Percentiles rank a stretch among this genome's conserved stretches.
Evolutionary conservation across 2,797 vertebrate genomes (phyloP).

Genomic region (Anguilla pacifica): DNA sequence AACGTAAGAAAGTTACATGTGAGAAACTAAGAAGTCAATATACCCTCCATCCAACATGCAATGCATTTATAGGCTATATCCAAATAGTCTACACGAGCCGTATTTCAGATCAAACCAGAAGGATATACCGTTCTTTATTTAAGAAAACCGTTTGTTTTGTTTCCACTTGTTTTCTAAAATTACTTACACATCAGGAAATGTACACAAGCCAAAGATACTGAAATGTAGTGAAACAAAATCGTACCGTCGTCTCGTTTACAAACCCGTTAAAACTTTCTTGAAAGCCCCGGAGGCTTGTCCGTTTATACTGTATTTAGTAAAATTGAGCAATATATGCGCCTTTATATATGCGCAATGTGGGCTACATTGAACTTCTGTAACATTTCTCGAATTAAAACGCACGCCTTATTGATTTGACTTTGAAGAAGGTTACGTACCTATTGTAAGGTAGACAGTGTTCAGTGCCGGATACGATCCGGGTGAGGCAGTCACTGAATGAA

Average conservation of each 20-base stretch:
- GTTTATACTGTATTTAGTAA: conserved; percentile 11
- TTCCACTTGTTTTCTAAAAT: background rate
- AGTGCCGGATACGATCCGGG: conserved; percentile 72
- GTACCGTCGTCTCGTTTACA: background rate
- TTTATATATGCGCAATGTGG: background rate
- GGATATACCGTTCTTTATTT: background rate
- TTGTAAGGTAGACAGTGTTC: conserved; percentile 65
- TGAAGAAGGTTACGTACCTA: conserved; percentile 70
- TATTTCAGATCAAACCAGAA: background rate
- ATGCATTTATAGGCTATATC: background rate
- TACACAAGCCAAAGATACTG: background rate
- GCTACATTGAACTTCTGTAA: background rate
- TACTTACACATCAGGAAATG: background rate
- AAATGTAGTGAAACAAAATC: background rate
- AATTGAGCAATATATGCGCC: conserved; percentile 30
- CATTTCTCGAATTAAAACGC: conserved; percentile 27
- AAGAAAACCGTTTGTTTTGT: background rate
- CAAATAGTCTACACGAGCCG: background rate
- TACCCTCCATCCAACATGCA: background rate
- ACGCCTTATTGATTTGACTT: conserved; percentile 56
- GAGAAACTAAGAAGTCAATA: background rate
- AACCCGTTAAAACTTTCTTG: background rate
- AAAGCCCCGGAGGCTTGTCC: background rate
- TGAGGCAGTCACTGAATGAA: conserved; percentile 65
- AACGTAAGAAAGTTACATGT: conserved; percentile 47